Evolutionary conservation across 1,140 invertebrate species (phyloP).

Genomic region (Drosophila punjabiensis): DNA sequence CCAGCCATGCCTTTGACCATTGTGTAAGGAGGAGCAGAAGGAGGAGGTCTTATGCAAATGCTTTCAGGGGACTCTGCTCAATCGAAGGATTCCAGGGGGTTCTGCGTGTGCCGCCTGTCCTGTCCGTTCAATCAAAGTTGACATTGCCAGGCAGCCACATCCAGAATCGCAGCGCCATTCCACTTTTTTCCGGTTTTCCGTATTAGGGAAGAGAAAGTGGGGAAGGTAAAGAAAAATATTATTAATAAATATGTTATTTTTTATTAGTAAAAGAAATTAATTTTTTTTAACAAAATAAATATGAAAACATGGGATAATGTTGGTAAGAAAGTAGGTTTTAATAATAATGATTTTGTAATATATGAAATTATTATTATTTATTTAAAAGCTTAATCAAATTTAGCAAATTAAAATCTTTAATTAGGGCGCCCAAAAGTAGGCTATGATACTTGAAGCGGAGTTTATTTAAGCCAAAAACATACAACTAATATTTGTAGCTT

Average conservation of each 20-base stretch:
- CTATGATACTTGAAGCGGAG: no score
- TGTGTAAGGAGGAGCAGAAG: conserved; percentile 51
- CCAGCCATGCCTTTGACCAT: conserved; percentile 40
- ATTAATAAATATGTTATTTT: no score
- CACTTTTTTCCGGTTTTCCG: conserved; percentile 6
- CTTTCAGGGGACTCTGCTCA: conserved; percentile 29
- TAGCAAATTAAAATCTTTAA: not conserved
- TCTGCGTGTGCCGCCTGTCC: conserved; percentile 14
- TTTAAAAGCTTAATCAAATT: not conserved
- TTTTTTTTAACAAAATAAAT: no score
- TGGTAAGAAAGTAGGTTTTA: no score
- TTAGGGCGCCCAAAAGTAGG: no score
- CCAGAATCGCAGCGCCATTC: conserved; percentile 13
- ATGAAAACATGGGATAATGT: not conserved
- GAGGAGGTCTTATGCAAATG: conserved; percentile 72
- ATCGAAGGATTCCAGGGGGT: conserved; percentile 27
- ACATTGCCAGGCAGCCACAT: conserved; percentile 52
- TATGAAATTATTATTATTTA: not conserved
- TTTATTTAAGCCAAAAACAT: no score
- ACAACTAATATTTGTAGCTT: no score
- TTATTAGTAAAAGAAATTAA: no score
- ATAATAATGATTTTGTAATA: not conserved
- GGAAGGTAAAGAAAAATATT: no score
- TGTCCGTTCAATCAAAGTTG: conserved; percentile 76
- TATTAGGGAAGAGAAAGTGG: not conserved